Conservation (phyloP, 2,888 invertebrate genomes). For the Bombylius discolor region DNA sequence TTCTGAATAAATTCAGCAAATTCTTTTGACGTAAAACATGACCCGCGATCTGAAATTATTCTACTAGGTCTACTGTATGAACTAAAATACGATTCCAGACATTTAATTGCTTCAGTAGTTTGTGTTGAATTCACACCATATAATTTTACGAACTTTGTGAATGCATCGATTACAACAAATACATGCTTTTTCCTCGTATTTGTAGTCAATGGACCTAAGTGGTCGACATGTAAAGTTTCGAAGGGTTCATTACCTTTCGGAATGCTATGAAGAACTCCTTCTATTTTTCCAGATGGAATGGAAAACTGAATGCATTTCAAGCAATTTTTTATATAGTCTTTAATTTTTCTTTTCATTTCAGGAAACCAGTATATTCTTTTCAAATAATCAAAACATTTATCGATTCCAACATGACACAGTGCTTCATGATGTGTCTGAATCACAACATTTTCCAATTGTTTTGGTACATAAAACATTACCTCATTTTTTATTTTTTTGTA, state of each 20-base stretch:
- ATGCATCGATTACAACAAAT: not conserved
- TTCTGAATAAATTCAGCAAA: not conserved
- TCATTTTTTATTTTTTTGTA: not conserved
- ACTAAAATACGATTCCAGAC: not conserved
- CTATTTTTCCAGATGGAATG: slow-evolving; percentile 18
- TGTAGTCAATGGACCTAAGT: slow-evolving; percentile 30
- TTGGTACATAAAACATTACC: slow-evolving; percentile 9
- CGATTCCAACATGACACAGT: slow-evolving; percentile 10
- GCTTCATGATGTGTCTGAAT: slow-evolving; percentile 10
- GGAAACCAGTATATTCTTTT: slow-evolving; percentile 29
- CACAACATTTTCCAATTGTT: slow-evolving; percentile 9
- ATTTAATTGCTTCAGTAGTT: not conserved
- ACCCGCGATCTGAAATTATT: not conserved
- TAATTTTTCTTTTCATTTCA: slow-evolving; percentile 25
- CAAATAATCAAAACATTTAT: slow-evolving; percentile 5
- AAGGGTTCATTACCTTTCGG: slow-evolving; percentile 28
- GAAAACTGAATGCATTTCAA: slow-evolving; percentile 26
- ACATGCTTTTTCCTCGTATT: slow-evolving; percentile 17
- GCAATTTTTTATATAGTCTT: slow-evolving; percentile 29
- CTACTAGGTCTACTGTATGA: not conserved
- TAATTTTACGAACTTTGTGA: not conserved
- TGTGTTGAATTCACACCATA: not conserved
- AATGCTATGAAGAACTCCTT: slow-evolving; percentile 29
- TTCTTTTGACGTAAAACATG: not conserved
- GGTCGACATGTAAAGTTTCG: slow-evolving; percentile 31